Conservation (phyloP, 1,140 invertebrate species). For the Drosophila guanche region DNA sequence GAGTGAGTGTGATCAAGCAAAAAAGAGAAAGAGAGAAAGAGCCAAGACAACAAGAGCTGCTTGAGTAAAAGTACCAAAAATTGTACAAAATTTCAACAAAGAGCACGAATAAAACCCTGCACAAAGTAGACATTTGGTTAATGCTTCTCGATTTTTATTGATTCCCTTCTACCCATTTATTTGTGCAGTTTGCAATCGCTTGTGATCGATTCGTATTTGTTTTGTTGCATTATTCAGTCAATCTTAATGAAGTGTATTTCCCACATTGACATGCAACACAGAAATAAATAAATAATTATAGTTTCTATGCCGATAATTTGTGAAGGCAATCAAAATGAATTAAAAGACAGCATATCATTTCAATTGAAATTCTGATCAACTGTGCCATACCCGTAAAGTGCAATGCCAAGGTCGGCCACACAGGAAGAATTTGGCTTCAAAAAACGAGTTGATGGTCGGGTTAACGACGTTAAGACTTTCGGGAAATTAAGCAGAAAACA, state of each 20-base stretch:
- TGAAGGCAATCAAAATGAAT: constrained; percentile 44
- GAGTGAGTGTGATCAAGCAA: constrained; percentile 25
- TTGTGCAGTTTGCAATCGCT: constrained; percentile 7
- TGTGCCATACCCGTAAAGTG: constrained; percentile 14
- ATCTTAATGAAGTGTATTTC: constrained; percentile 26
- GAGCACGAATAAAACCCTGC: background rate
- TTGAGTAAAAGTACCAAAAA: constrained; percentile 31
- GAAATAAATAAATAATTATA: constrained; percentile 21
- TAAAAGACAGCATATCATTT: constrained; percentile 38
- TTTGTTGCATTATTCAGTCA: constrained; percentile 34
- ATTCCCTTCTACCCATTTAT: background rate
- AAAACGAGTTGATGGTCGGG: constrained; percentile 1
- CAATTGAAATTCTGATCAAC: constrained; percentile 29
- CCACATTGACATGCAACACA: constrained; percentile 7
- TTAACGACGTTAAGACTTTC: background rate
- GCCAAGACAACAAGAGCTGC: constrained; percentile 10
- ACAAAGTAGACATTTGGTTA: background rate
- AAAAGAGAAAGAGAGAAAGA: constrained; percentile 18
- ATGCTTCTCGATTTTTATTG: constrained; percentile 6
- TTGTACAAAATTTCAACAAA: constrained; percentile 30
- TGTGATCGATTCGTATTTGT: constrained; percentile 24
- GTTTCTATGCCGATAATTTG: background rate
- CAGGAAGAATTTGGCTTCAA: background rate
- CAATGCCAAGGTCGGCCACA: constrained; percentile 21
- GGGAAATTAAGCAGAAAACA: no score